Conservation (phyloP, 2,113 vertebrate genomes). For the Seriola aureovittata region DNA sequence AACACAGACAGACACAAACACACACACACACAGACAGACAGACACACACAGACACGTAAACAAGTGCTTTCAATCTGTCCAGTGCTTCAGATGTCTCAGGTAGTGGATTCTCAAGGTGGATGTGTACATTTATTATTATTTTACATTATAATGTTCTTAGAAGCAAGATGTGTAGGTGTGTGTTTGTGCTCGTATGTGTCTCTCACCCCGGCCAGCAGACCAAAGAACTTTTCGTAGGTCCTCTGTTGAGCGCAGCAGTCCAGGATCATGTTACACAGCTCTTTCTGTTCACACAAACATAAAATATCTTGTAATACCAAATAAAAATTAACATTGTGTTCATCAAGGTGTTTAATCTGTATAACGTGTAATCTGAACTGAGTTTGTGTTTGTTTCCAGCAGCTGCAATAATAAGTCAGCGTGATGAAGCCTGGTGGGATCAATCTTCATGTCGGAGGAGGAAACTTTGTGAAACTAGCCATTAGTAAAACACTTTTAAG, state of each 20-base stretch:
- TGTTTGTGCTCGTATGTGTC: not conserved
- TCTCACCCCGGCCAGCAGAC: slow-evolving; percentile 96
- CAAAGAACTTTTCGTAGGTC: slow-evolving; percentile 99
- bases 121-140: too few species aligned
- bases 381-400: too few species aligned
- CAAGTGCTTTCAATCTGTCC: not conserved
- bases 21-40: not conserved
- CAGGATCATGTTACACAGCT: slow-evolving; percentile 99
- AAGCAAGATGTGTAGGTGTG: too few species aligned
- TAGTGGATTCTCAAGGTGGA: too few species aligned
- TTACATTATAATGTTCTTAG: too few species aligned
- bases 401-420: too few species aligned
- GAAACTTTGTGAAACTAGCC: too few species aligned
- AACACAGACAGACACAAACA: not conserved
- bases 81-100: too few species aligned
- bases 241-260: slow-evolving; percentile 99
- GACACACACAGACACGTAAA: not conserved
- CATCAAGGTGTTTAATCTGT: not conserved
- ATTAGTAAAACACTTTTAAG: too few species aligned
- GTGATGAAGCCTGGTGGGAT: too few species aligned
- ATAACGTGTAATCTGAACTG: not conserved
- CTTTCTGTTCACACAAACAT: slow-evolving; percentile 87
- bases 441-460: too few species aligned
- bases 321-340: not conserved
- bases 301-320: not conserved